Base-by-base conservation (phyloP, 2,113 vertebrate genomes). In the Plestiodon gilberti region DNA sequence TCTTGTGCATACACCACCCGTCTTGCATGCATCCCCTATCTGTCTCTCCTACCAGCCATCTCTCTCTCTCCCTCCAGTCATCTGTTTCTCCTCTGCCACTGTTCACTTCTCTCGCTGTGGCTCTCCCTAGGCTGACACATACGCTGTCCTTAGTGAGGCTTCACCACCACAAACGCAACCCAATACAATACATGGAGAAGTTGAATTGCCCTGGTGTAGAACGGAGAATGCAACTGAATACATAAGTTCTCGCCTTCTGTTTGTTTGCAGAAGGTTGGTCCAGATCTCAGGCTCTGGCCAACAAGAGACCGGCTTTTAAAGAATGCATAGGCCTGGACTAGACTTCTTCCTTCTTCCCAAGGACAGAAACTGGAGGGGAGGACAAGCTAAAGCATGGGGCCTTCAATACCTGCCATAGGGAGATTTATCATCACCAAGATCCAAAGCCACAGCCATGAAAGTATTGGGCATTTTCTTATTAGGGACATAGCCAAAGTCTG, bases 401-500 rank as follows among this genome's bases (percentile, higher is more conserved):
- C 11, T 6, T 38, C 59, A 87, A 38, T 95, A 96, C 98, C 97
- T 96, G 94, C 96, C 97, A 0, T 95, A 98, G 2, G 98, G 98
- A 0, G 98, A 99, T 0, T 0, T 71, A 35, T 94, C 89, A 79
- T 99, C 98, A 0, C 98, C 93, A 17, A 99, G 95, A 88, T 99
- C 98, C 91, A 99, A 75, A 4, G 98, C 93, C 3, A 98, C 98
- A 0, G 98, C 98, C 98, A 99, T 99, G 91, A 99, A 99, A 14
- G 98, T 98, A 74, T 93, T 93, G n/a, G 95, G 94, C 98, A 99
- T 97, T 89, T 87, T 95, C 15, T 4, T 0, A 7, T 98, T 99
- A 43, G 98, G 98, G 11, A 93, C 97, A 13, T 92, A 96, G 74
- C 98, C 98, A 17, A 90, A 65, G 64, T 98, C 97, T 0, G 98